Conservation (phyloP, 1,140 invertebrate genomes). For the Calycopis cecrops region DNA sequence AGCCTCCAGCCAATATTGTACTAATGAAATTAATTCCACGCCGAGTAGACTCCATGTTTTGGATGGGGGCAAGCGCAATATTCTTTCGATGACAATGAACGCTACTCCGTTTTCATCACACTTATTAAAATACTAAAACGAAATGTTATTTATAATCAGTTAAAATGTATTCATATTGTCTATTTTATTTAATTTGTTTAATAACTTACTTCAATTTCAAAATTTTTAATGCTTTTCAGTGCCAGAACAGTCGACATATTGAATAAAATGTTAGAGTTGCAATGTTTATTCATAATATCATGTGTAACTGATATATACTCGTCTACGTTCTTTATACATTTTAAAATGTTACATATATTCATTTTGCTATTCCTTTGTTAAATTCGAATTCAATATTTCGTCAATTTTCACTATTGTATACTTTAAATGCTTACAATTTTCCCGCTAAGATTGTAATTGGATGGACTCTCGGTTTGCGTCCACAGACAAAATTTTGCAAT, state of each 20-base stretch:
- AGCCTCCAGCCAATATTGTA: conserved; percentile 53
- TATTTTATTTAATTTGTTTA: conserved; percentile 4
- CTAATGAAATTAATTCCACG: conserved; percentile 36
- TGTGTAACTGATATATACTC: conserved; percentile 39
- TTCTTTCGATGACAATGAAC: conserved; percentile 32
- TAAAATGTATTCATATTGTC: background rate
- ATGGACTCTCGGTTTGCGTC: too few species aligned
- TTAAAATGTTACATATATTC: conserved; percentile 38
- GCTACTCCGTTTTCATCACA: conserved; percentile 45
- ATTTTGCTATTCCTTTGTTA: conserved; percentile 27
- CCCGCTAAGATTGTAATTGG: conserved; percentile 19
- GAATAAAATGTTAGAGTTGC: conserved; percentile 39
- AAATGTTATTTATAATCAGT: background rate
- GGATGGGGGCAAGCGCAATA: conserved; percentile 40
- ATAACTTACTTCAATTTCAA: conserved; percentile 57
- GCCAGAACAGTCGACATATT: conserved; percentile 50
- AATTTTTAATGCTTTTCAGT: conserved; percentile 43
- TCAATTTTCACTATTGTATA: background rate
- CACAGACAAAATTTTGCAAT: too few species aligned
- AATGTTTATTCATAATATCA: conserved; percentile 27
- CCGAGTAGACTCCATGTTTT: conserved; percentile 50
- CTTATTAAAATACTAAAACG: conserved; percentile 52
- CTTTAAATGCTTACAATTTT: conserved; percentile 15
- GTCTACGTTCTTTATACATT: conserved; percentile 37
- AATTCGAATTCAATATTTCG: conserved; percentile 1